phyloP scores from a whole-genome alignment of 2,797 vertebrate species.

The Margarornis squamiger region DNA sequence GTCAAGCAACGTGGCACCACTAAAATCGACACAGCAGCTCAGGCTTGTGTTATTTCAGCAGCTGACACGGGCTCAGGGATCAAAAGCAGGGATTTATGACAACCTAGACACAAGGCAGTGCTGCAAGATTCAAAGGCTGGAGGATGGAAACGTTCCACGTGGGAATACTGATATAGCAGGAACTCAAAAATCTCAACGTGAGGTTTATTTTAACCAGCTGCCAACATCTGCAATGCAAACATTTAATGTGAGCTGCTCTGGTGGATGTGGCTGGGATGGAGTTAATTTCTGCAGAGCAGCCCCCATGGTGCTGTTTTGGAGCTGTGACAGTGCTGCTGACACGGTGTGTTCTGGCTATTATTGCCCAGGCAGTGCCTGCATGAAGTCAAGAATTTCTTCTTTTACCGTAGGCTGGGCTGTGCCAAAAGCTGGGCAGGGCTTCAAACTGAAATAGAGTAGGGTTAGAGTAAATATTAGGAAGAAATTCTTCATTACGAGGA shows the following conservation, averaged over 20 bases:
- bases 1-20: background rate
- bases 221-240: background rate
- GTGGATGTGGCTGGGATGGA: background rate
- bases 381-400: background rate
- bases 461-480: background rate
- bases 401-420: background rate
- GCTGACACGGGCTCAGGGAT: background rate
- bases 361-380: background rate
- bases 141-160: background rate
- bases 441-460: background rate
- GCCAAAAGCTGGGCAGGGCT: background rate
- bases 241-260: background rate
- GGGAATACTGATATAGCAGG: fast-evolving
- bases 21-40: background rate
- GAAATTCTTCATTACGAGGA: background rate
- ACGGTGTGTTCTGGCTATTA: background rate
- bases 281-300: background rate
- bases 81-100: background rate
- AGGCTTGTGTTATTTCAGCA: background rate
- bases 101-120: background rate
- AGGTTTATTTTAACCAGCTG: background rate
- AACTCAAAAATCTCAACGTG: background rate
- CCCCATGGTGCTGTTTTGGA: background rate
- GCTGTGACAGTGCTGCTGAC: background rate
- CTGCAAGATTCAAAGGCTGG: background rate